A percentile compares a stretch with the other conserved stretches of the same genome.
Conservation (phyloP, 2,113 vertebrate species). For the Lepus europaeus region DNA sequence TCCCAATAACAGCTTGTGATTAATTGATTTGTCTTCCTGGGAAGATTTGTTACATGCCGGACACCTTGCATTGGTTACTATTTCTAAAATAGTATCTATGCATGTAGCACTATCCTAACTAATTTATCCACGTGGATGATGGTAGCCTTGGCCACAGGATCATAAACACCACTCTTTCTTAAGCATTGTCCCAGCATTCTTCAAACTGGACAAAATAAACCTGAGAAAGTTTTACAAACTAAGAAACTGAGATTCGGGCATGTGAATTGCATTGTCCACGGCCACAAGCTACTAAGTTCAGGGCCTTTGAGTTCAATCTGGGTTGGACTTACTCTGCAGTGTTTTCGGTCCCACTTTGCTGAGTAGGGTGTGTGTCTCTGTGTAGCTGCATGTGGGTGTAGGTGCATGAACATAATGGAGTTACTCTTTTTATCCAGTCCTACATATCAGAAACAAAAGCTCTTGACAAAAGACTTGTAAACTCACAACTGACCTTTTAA, state of each 20-base stretch:
- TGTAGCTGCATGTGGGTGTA: accelerated
- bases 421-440: neutral
- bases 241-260: neutral
- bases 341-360: neutral
- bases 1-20: too few species aligned
- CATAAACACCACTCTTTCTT: neutral
- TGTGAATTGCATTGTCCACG: neutral
- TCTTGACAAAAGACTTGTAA: neutral
- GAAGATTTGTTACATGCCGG: too few species aligned
- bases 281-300: neutral
- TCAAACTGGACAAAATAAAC: neutral
- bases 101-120: neutral
- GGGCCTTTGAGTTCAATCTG: neutral
- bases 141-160: neutral
- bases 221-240: neutral
- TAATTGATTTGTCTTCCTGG: too few species aligned
- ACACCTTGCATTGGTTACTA: too few species aligned
- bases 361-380: accelerated
- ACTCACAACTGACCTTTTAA: neutral
- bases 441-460: neutral
- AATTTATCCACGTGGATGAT: neutral
- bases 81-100: neutral
- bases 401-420: neutral
- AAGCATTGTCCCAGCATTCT: neutral
- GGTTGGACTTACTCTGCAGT: neutral